Conservation (phyloP, 2,113 vertebrate genomes). For the Dinomys branickii region DNA sequence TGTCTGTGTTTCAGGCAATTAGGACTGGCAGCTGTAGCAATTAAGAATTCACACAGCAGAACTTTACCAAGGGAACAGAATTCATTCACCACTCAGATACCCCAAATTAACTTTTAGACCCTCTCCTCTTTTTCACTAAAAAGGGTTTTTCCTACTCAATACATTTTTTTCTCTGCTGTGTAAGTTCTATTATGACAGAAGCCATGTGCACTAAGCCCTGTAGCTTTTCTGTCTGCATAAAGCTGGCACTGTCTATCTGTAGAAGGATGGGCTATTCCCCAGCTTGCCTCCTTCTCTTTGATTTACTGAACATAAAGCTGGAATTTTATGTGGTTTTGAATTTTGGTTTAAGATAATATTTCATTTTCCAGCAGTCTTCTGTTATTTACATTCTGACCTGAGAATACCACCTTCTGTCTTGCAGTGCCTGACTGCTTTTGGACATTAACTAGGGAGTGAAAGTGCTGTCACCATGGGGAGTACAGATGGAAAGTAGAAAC, state of each 20-base stretch:
- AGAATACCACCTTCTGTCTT: background rate
- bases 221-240: background rate
- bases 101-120: background rate
- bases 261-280: background rate
- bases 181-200: background rate
- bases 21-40: background rate
- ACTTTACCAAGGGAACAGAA: background rate
- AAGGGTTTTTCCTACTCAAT: background rate
- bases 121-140: background rate
- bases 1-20: background rate
- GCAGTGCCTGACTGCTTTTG: background rate
- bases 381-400: background rate
- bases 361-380: background rate
- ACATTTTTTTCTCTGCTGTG: background rate
- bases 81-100: background rate
- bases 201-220: fast-evolving
- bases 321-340: background rate
- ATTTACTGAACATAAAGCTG: background rate
- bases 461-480: too few relatives aligned
- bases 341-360: background rate
- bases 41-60: background rate
- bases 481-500: background rate
- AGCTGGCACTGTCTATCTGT: background rate
- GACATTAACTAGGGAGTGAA: background rate
- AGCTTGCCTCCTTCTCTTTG: background rate